Conservation (phyloP, 1,140 invertebrate genomes). For the Catajapyx aquilonaris region DNA sequence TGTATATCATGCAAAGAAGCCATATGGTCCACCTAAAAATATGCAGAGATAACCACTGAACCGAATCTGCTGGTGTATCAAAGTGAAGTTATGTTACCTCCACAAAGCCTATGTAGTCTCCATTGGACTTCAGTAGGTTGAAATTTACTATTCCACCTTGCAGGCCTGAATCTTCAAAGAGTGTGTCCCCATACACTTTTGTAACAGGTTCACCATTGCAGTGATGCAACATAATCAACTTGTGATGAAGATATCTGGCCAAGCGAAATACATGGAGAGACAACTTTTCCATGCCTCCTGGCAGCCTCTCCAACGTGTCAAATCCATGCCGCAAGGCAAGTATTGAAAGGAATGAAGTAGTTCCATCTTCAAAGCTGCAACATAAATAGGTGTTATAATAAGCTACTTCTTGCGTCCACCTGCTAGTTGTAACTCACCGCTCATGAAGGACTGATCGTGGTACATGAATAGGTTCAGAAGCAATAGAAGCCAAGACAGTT, state of each 20-base stretch:
- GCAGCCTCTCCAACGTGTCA: constrained; percentile 34
- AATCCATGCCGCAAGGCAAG: constrained; percentile 61
- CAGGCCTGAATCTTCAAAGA: constrained; percentile 31
- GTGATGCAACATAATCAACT: constrained; percentile 42
- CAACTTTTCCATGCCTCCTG: constrained; percentile 41
- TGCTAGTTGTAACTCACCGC: too few species aligned
- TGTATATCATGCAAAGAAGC: constrained; percentile 68
- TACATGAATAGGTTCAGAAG: constrained; percentile 41
- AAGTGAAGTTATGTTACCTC: neutral
- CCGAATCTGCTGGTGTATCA: neutral
- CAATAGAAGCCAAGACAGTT: constrained; percentile 61
- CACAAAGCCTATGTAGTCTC: neutral
- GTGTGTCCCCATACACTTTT: constrained; percentile 46
- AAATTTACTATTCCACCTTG: constrained; percentile 82
- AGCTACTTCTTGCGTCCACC: neutral
- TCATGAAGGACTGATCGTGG: constrained; percentile 40
- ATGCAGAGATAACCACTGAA: neutral
- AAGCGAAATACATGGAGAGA: constrained; percentile 52
- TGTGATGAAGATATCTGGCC: constrained; percentile 44
- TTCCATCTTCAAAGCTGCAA: constrained; percentile 84
- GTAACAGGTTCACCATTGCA: constrained; percentile 45
- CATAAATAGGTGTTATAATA: constrained; percentile 1
- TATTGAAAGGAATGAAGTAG: constrained; percentile 69
- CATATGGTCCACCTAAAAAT: constrained; percentile 60
- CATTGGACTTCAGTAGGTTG: constrained; percentile 26